Percentiles rank a stretch among this genome's conserved stretches.
These are phyloP conservation scores for Limenitis camilla DNA, from an alignment of 2,888 invertebrate genomes.

Conservation along the genomic window DNA sequence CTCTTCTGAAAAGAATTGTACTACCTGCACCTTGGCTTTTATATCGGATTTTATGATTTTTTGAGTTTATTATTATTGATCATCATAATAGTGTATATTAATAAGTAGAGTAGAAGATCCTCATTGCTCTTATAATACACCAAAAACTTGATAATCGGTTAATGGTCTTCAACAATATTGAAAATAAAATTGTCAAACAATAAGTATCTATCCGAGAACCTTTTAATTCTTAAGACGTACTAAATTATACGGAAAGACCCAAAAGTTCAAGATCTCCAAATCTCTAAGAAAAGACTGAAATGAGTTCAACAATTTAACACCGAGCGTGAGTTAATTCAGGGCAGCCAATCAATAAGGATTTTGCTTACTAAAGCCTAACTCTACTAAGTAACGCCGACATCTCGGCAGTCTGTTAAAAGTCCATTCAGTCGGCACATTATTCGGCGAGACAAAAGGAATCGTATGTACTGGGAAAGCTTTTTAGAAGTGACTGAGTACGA, in stretches of 20 bases:
- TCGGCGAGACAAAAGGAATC: constrained; percentile 23
- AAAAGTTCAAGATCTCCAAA: constrained; percentile 12
- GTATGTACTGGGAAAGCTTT: constrained; percentile 11
- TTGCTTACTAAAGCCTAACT: constrained; percentile 23
- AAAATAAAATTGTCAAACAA: too few species aligned
- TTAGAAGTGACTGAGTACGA: not conserved
- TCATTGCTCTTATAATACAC: too few species aligned
- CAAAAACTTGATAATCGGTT: too few species aligned
- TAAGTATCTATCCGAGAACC: too few species aligned
- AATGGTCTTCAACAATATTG: too few species aligned
- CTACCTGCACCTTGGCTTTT: too few species aligned
- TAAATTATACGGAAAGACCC: constrained; percentile 5
- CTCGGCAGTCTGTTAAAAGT: constrained; percentile 28
- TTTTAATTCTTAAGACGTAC: not conserved
- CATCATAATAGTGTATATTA: too few species aligned
- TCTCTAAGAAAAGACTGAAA: constrained; percentile 13
- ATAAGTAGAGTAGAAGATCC: too few species aligned
- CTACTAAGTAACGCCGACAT: constrained; percentile 24
- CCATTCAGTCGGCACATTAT: constrained; percentile 26
- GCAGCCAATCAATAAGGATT: constrained; percentile 21
- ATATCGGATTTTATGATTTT: too few species aligned
- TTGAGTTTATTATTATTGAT: too few species aligned
- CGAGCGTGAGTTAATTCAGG: constrained; percentile 17
- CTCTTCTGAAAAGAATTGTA: too few species aligned
- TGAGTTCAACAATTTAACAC: constrained; percentile 15